Evolutionary conservation across 2,888 invertebrate species (phyloP), one percentile per base, ranked within the genome.

Genomic region (Gnatocerus cornutus): DNA sequence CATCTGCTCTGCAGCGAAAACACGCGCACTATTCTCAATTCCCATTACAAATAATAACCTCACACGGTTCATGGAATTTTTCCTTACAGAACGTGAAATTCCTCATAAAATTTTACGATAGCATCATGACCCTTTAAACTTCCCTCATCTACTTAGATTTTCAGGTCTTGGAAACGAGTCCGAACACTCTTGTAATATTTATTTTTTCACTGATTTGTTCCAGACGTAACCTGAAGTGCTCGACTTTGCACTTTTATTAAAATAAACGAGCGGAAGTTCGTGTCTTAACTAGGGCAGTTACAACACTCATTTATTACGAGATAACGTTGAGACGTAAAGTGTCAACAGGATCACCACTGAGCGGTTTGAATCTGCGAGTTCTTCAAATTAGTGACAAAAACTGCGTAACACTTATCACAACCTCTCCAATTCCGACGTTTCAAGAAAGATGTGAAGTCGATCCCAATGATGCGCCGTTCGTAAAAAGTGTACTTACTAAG

Each of bases 21-120:
- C 65, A 48, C 65, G 56, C 33, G 55, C 65, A 48, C 41, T 48
- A 65, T 65, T 48, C 65, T 56, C 65, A 55, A 65, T 65, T 65
- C 65, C 65, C 65, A 65, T 65, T 65, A 65, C 65, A 65, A 65
- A 65, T 65, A 65, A 65, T 65, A 56, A 65, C 56, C 39, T 56
- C 56, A 56, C 56, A 55, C 65, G 56, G 45, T 48, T 39, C 64
- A 16, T 45, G 45, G 64, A 64, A 64, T 53, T 64, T 64, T 64
- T 64, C 12, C 52, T 62, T 14, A 39, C 50, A 62, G 41, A 62
- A 62, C 52, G 62, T 8, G 33, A 39, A 53, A 55, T 55, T 45
- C 45, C 56, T 64, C 64, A 16, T 65, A 48, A 65, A 65, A 65
- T 65, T 65, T 56, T 65, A 65, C 56, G 56, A 48, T 37, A 39